These are phyloP conservation scores for Syrista parreyssii DNA, from an alignment of 2,888 invertebrate species.

Conservation along the genomic window DNA sequence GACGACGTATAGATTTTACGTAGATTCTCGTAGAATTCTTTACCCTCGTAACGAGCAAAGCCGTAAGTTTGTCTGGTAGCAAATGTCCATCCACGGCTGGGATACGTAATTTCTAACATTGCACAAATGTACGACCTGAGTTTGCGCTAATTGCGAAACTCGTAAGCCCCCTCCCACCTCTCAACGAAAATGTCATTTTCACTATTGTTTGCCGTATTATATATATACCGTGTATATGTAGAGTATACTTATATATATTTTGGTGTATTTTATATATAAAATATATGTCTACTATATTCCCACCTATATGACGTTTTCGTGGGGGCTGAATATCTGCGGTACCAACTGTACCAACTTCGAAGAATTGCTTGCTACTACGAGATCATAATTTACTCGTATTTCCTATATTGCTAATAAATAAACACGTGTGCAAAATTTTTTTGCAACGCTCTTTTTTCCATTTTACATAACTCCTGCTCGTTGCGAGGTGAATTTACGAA, in stretches of 20 bases:
- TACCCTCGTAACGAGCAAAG: not conserved
- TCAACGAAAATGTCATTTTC: too few relatives aligned
- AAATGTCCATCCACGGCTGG: not conserved
- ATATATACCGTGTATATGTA: too few relatives aligned
- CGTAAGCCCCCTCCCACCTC: not conserved
- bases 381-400: not conserved
- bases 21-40: not conserved
- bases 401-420: not conserved
- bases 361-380: not conserved
- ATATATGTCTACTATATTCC: too few relatives aligned
- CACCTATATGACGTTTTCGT: too few relatives aligned
- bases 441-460: not conserved
- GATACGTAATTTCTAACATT: not conserved
- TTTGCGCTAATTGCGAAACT: slow-evolving; percentile 35
- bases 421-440: not conserved
- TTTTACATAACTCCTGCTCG: not conserved
- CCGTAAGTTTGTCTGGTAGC: not conserved
- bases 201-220: too few relatives aligned
- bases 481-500: not conserved
- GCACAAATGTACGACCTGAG: slow-evolving; percentile 23
- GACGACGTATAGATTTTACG: not conserved
- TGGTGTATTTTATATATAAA: too few relatives aligned
- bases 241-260: too few relatives aligned
- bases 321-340: not conserved
- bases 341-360: not conserved